Conservation (phyloP, 92 coral and sea anemone genomes). For the Porites lobata region DNA sequence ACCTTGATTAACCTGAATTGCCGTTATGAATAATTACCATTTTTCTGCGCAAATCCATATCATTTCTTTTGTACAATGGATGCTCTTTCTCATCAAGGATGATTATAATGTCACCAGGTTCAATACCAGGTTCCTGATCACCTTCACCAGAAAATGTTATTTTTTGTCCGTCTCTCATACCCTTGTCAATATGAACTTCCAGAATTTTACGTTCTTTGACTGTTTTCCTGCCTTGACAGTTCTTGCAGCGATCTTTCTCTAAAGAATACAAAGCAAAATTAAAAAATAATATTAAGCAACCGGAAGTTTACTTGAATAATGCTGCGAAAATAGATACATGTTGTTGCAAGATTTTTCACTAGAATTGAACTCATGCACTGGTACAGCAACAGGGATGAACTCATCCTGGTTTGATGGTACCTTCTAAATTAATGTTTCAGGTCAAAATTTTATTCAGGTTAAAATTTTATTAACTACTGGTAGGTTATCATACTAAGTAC, state of each 20-base stretch:
- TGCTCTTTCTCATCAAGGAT: conserved; percentile 90
- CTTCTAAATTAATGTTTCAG: no score
- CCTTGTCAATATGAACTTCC: conserved; percentile 92
- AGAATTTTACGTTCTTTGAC: conserved; percentile 93
- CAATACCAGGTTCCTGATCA: conserved; percentile 93
- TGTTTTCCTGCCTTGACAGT: conserved; percentile 90
- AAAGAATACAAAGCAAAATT: not conserved
- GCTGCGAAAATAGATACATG: no score
- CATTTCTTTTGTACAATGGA: conserved; percentile 78
- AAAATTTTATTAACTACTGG: no score
- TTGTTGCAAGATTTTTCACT: no score
- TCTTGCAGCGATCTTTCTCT: conserved; percentile 97
- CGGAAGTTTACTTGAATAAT: no score
- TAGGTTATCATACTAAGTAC: no score
- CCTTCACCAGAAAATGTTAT: conserved; percentile 92
- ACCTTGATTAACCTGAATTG: no score
- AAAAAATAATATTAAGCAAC: not conserved
- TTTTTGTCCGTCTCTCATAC: conserved; percentile 98
- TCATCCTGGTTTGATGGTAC: no score
- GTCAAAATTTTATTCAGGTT: no score
- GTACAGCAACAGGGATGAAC: no score
- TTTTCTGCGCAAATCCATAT: conserved; percentile 65
- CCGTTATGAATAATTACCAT: conserved; percentile 56
- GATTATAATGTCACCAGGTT: conserved; percentile 94
- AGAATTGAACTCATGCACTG: no score